Evolutionary conservation across 2,113 vertebrate species (phyloP).

Genomic region (Odocoileus hemionus): DNA sequence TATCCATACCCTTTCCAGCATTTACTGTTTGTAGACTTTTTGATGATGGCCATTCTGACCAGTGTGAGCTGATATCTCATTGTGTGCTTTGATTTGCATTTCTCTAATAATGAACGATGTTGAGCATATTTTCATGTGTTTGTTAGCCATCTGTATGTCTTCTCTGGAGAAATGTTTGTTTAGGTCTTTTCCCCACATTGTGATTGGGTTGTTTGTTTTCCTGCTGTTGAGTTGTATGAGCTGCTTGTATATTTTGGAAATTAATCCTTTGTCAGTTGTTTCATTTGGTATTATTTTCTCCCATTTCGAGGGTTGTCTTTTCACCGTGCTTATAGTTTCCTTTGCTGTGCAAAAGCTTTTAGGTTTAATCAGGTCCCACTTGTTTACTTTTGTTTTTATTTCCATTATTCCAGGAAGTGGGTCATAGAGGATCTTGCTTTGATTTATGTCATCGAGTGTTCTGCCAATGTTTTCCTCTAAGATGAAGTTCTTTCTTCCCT

Average conservation of each 20-base stretch:
- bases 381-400: neutral
- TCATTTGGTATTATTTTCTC: neutral
- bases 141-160: neutral
- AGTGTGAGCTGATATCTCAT: neutral
- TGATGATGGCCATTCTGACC: neutral
- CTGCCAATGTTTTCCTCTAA: neutral
- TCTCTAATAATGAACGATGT: neutral
- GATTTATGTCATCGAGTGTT: neutral
- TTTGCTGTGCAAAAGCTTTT: neutral
- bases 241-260: neutral
- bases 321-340: neutral
- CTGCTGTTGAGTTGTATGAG: neutral
- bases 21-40: neutral
- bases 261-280: neutral
- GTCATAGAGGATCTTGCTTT: neutral
- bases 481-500: neutral
- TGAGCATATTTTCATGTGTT: neutral
- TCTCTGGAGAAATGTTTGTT: neutral
- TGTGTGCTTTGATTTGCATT: neutral
- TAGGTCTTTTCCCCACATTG: neutral
- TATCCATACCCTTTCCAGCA: neutral
- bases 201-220: neutral
- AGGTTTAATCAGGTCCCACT: neutral
- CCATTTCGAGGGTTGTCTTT: neutral
- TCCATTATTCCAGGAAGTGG: neutral